Conservation (phyloP, 2,113 vertebrate genomes). For the Craseonycteris thonglongyai region DNA sequence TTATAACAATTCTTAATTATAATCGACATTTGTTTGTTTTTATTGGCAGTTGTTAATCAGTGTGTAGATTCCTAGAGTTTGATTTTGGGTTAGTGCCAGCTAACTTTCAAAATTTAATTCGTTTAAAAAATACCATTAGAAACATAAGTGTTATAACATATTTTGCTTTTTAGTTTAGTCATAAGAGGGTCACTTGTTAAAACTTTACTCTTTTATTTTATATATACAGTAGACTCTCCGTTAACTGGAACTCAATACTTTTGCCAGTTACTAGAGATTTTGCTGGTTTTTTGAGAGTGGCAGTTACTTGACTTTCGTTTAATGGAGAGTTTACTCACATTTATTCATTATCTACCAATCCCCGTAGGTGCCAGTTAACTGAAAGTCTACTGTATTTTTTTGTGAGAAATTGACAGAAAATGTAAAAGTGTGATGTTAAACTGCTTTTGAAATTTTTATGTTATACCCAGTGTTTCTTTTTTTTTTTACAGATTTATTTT, state of each 20-base stretch:
- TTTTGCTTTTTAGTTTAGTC: neutral
- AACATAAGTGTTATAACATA: neutral
- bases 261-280: too few relatives aligned
- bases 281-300: too few relatives aligned
- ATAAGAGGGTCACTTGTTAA: neutral
- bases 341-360: too few relatives aligned
- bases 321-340: too few relatives aligned
- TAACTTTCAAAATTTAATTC: neutral
- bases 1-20: constrained; percentile 22
- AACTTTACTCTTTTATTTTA: neutral
- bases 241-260: too few relatives aligned
- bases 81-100: neutral
- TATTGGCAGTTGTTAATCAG: neutral
- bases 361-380: too few relatives aligned
- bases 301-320: too few relatives aligned
- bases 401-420: constrained; percentile 1
- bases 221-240: too few relatives aligned
- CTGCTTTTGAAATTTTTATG: constrained; percentile 9
- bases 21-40: neutral
- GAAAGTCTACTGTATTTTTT: too few relatives aligned
- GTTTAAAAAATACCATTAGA: constrained; percentile 14
- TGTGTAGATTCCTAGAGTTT: neutral
- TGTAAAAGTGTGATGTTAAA: neutral
- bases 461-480: too few relatives aligned
- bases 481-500: too few relatives aligned